Percentiles rank a stretch among this genome's conserved stretches.
Evolutionary conservation across 2,888 invertebrate species (phyloP).

Genomic region (Macaria liturata): DNA sequence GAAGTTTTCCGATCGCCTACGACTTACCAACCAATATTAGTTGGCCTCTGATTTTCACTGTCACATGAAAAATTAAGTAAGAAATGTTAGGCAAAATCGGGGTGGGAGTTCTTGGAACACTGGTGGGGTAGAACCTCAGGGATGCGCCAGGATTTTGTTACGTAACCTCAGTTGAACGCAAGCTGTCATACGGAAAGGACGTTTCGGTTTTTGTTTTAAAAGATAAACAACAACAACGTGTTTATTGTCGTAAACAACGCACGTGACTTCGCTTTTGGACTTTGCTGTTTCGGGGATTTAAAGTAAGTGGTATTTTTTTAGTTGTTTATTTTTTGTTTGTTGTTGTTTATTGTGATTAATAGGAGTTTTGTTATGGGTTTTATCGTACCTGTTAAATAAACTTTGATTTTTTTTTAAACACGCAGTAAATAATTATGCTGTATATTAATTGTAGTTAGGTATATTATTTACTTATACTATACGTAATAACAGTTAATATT

Average conservation of each 20-base stretch:
- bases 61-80: neutral
- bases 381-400: neutral
- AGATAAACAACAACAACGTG: constrained; percentile 81
- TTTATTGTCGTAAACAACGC: constrained; percentile 75
- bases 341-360: constrained; percentile 12
- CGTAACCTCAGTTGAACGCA: constrained; percentile 74
- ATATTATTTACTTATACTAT: no score
- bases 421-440: no score
- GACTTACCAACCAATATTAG: constrained; percentile 48
- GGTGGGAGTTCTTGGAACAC: constrained; percentile 43
- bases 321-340: constrained; percentile 28
- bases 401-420: neutral
- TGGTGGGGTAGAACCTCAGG: constrained; percentile 53
- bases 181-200: constrained; percentile 56
- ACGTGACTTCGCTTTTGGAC: constrained; percentile 46
- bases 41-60: constrained; percentile 38
- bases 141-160: constrained; percentile 70
- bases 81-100: constrained; percentile 19
- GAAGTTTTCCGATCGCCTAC: constrained; percentile 62
- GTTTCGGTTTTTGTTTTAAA: constrained; percentile 46
- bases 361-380: neutral
- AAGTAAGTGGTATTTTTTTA: constrained; percentile 39
- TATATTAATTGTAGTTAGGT: no score
- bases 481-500: no score
- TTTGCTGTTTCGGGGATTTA: constrained; percentile 35